A percentile compares a stretch with the other conserved stretches of the same genome.
Evolutionary conservation across 2,113 vertebrate genomes (phyloP).

Genomic region (Dissostichus mawsoni): DNA sequence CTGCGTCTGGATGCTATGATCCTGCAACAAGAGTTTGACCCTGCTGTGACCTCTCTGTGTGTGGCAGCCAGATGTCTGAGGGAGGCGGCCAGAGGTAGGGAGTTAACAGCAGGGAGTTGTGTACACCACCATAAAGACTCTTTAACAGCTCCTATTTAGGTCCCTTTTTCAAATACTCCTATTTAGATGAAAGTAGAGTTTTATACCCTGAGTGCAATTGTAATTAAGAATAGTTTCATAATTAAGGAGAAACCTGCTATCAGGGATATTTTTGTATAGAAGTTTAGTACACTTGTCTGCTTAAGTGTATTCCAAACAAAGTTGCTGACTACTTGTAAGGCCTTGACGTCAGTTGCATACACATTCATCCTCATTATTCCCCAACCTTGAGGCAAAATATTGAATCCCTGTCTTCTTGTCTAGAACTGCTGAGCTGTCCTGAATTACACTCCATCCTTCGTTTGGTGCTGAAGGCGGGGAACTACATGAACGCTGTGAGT

Average conservation of each 20-base stretch:
- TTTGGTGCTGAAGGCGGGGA: constrained; percentile 88
- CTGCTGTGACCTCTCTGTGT: constrained; percentile 85
- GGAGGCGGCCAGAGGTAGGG: constrained; percentile 86
- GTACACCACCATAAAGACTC: constrained; percentile 42
- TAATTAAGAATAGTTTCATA: background rate
- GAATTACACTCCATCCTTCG: constrained; percentile 87
- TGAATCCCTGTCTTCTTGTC: constrained; percentile 33
- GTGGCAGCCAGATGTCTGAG: constrained; percentile 86
- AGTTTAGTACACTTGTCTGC: background rate
- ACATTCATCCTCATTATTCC: constrained; percentile 25
- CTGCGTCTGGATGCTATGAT: constrained; percentile 87
- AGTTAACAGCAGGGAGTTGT: constrained; percentile 69
- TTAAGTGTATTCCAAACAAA: constrained; percentile 22
- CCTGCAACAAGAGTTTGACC: constrained; percentile 88
- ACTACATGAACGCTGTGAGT: constrained; percentile 90
- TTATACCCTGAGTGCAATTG: constrained; percentile 12
- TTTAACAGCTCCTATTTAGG: constrained; percentile 1
- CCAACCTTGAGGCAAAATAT: constrained; percentile 15
- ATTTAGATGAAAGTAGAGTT: constrained; percentile 22
- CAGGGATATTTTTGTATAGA: background rate
- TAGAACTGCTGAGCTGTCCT: constrained; percentile 87
- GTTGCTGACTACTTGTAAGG: constrained; percentile 40
- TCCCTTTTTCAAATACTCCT: constrained; percentile 31
- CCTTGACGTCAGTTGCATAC: constrained; percentile 13
- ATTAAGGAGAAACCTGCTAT: constrained; percentile 7